These are phyloP conservation scores for Cryptotermes secundus DNA, from an alignment of 1,140 invertebrate genomes.

Conservation along the genomic window DNA sequence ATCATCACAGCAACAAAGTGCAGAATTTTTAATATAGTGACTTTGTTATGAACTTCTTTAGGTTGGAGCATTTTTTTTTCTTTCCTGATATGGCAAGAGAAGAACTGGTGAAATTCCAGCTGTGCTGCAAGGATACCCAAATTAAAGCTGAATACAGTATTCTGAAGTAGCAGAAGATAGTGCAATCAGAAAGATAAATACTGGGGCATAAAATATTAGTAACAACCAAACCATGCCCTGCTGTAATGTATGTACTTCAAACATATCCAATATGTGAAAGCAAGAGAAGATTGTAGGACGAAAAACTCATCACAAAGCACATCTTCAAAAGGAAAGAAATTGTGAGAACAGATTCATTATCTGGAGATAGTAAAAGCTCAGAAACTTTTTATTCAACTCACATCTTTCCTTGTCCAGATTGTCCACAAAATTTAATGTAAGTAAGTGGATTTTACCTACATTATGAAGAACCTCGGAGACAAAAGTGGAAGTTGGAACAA, in stretches of 20 bases:
- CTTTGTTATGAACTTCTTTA: neutral
- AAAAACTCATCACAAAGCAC: neutral
- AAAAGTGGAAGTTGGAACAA: neutral
- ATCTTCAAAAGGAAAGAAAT: neutral
- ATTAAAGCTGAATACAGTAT: neutral
- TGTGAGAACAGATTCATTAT: neutral
- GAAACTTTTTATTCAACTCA: neutral
- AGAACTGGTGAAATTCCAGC: neutral
- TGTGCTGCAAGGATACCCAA: neutral
- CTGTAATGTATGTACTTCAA: slow-evolving; percentile 6
- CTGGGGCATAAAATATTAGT: neutral
- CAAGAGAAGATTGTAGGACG: neutral
- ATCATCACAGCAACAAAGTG: neutral
- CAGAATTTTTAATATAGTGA: neutral
- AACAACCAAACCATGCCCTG: neutral
- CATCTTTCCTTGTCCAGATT: slow-evolving; percentile 1
- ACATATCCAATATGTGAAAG: slow-evolving; percentile 6
- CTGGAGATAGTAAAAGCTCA: neutral
- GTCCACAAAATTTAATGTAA: neutral
- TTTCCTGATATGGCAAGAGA: neutral
- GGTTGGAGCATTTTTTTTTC: neutral
- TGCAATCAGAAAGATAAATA: neutral
- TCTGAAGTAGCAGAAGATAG: neutral
- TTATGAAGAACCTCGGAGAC: neutral
- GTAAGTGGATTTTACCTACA: neutral